Conservation (phyloP, 2,113 vertebrate species). For the Leptosomus discolor region DNA sequence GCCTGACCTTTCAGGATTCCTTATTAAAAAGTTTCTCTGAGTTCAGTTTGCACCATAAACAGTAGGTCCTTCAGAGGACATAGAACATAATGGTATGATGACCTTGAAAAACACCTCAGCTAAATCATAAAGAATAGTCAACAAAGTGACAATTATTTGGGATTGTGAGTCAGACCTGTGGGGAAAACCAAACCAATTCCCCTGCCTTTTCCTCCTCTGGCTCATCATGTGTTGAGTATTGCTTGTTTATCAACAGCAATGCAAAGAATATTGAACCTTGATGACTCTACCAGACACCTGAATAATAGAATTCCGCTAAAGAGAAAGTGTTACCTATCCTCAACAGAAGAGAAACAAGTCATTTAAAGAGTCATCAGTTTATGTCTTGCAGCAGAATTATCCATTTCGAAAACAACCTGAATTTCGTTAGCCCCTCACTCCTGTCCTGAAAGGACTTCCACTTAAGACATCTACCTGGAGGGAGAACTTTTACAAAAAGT, state of each 20-base stretch:
- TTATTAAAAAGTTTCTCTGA: neutral
- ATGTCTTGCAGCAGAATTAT: neutral
- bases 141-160: neutral
- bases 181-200: neutral
- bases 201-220: neutral
- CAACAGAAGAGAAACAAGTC: neutral
- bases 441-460: neutral
- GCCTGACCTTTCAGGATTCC: neutral
- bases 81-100: neutral
- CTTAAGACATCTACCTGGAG: neutral
- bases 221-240: neutral
- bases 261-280: neutral
- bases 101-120: neutral
- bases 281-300: neutral
- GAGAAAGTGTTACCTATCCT: neutral
- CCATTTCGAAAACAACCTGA: neutral
- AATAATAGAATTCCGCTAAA: neutral
- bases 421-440: neutral
- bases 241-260: neutral
- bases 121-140: neutral
- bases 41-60: neutral
- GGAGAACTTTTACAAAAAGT: neutral
- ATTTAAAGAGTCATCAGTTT: neutral
- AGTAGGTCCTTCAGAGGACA: neutral
- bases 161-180: neutral